phyloP scores from a whole-genome alignment of 2,113 vertebrate species.

The Phrynosoma platyrhinos region DNA sequence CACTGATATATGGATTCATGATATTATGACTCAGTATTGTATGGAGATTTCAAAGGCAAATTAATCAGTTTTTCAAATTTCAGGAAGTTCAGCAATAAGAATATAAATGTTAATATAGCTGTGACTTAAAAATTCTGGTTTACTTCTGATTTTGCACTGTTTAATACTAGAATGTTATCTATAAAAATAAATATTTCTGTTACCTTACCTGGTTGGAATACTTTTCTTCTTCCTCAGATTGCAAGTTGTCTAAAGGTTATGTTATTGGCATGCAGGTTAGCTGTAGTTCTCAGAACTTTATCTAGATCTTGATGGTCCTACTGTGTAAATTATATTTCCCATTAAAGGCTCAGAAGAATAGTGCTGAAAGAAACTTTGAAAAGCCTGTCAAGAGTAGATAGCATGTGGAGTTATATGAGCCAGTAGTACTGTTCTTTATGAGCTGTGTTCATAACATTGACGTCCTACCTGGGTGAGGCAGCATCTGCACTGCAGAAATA shows the following conservation, averaged over 20 bases:
- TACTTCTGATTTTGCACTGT: slow-evolving; percentile 77
- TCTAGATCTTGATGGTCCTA: not conserved
- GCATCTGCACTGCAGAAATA: too few species aligned
- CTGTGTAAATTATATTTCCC: not conserved
- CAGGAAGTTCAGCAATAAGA: slow-evolving; percentile 64
- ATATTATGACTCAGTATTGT: slow-evolving; percentile 84
- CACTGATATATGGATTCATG: slow-evolving; percentile 92
- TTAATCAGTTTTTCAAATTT: slow-evolving; percentile 67
- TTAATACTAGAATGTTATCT: slow-evolving; percentile 75
- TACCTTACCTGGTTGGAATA: slow-evolving; percentile 24
- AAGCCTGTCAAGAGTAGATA: too few species aligned
- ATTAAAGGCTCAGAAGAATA: not conserved
- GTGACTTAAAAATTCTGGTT: slow-evolving; percentile 50
- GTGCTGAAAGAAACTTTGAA: rapidly evolving
- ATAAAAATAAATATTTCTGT: slow-evolving; percentile 58
- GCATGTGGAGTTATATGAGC: not conserved
- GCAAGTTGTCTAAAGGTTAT: slow-evolving; percentile 3
- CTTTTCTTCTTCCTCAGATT: slow-evolving; percentile 13
- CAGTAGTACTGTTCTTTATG: not conserved
- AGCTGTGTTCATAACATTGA: not conserved
- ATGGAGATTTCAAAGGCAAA: slow-evolving; percentile 76
- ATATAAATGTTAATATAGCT: slow-evolving; percentile 67
- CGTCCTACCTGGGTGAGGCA: not conserved
- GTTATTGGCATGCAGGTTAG: not conserved
- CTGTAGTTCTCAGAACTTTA: not conserved